Base-by-base conservation (phyloP, 2,797 vertebrate genomes). In the Alfaro cultratus region DNA sequence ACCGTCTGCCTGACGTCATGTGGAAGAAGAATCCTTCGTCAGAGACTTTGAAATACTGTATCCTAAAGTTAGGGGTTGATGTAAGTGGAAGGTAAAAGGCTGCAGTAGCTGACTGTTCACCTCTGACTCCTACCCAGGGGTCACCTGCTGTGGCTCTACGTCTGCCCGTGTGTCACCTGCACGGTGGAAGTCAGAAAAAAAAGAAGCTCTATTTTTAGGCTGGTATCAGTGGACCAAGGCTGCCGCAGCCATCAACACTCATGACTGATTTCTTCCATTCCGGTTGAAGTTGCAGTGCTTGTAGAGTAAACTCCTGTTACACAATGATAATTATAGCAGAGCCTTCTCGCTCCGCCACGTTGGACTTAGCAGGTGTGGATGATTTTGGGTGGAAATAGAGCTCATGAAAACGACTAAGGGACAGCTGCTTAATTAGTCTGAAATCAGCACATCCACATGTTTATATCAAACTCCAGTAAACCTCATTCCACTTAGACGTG, bases 1-100 rank as follows among this genome's bases (percentile, higher is more conserved):
- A 92, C 89, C 83, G 78, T 84, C 88, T 84, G 86, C 82, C 90
- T 81, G 89, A 90, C 87, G 74, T 82, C 88, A 87, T 91, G 73
- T 87, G 73, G 74, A 86, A 81, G 41, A 9, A 51, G 49, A 23
- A 23, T 23, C 49, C 81, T 53, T 80, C 86, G 6, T 41, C 0
- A 73, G 12, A 8, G 36, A 75, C 83, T 75, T 70, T 23, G 41
- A 78, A 67, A 34, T 47, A 73, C 67, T 73, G 36, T 0, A 6
- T 11, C 68, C 74, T 82, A 82, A 86, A 81, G n/a, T 82, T 71
- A 64, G 53, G 15, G 21, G 75, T 57, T 75, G 79, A 87, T 13
- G 77, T 45, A 64, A 82, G 64, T 75, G 46, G 62, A 47, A 36
- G 55, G 74, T 64, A 36, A 34, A 76, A 71, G 15, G 60, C 41